Evolutionary conservation across 2,113 vertebrate genomes (phyloP).

Genomic region (Hassar affinis): DNA sequence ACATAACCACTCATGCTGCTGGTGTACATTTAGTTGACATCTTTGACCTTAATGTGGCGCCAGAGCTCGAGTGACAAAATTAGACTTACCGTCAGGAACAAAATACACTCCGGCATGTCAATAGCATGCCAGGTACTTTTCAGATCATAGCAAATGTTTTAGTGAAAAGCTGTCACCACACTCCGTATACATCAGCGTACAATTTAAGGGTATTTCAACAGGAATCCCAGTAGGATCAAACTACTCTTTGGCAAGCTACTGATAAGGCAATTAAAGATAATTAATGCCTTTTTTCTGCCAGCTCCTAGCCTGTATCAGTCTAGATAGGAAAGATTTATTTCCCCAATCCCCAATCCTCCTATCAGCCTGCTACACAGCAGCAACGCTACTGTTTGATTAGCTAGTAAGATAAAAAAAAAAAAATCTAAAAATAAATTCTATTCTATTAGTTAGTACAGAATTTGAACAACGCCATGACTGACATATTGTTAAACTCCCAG

Average conservation of each 20-base stretch:
- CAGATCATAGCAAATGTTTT: conserved; percentile 3
- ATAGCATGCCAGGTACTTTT: conserved; percentile 20
- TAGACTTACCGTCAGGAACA: conserved; percentile 6
- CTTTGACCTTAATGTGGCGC: conserved; percentile 5
- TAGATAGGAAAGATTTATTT: neutral
- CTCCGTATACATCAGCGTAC: neutral
- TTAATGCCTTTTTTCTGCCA: conserved; percentile 17
- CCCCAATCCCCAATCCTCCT: neutral
- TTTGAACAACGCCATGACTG: neutral
- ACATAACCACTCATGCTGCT: conserved; percentile 15
- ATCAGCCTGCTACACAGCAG: neutral
- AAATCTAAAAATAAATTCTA: neutral
- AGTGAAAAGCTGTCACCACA: conserved; percentile 12
- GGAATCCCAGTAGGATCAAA: neutral
- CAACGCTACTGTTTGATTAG: neutral
- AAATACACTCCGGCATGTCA: neutral
- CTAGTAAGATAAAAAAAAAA: neutral
- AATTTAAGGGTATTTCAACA: neutral
- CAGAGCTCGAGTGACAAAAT: conserved; percentile 28
- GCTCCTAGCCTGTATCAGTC: neutral
- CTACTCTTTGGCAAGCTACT: conserved; percentile 12
- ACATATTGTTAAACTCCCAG: neutral
- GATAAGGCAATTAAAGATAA: conserved; percentile 19
- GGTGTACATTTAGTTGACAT: conserved; percentile 27
- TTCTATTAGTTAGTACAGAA: neutral